phyloP scores from a whole-genome alignment of 2,888 invertebrate genomes.

The Alitta virens region DNA sequence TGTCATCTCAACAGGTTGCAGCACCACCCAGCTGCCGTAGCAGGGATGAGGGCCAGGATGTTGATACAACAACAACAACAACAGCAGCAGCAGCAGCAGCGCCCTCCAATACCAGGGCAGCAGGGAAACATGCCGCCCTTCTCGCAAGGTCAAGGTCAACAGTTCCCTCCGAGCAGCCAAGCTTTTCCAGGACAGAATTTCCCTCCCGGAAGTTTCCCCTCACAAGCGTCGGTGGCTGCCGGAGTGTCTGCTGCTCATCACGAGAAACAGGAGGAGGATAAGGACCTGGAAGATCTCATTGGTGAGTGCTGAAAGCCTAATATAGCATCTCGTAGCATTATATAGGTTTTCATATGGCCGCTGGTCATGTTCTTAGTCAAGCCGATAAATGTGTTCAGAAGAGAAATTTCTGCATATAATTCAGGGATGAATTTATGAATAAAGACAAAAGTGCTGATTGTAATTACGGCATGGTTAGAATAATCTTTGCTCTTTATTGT shows the following conservation, averaged over 20 bases:
- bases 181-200: neutral
- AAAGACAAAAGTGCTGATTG: no score
- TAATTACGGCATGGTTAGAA: no score
- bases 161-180: neutral
- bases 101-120: conserved; percentile 3
- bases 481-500: neutral
- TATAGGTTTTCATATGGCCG: no score
- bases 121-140: neutral
- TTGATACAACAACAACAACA: conserved; percentile 4
- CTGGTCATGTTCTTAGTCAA: no score
- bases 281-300: neutral
- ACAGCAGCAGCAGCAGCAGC: conserved; percentile 19
- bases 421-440: no score
- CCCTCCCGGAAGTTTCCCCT: neutral
- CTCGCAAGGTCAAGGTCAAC: neutral
- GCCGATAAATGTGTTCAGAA: no score
- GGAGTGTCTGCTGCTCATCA: neutral
- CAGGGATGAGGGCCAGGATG: no score
- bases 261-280: neutral
- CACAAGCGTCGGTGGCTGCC: neutral
- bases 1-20: no score
- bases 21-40: no score
- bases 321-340: no score
- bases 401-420: no score
- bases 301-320: neutral